phyloP scores from a whole-genome alignment of 2,113 vertebrate genomes.

The Sinocyclocheilus maitianheensis region DNA sequence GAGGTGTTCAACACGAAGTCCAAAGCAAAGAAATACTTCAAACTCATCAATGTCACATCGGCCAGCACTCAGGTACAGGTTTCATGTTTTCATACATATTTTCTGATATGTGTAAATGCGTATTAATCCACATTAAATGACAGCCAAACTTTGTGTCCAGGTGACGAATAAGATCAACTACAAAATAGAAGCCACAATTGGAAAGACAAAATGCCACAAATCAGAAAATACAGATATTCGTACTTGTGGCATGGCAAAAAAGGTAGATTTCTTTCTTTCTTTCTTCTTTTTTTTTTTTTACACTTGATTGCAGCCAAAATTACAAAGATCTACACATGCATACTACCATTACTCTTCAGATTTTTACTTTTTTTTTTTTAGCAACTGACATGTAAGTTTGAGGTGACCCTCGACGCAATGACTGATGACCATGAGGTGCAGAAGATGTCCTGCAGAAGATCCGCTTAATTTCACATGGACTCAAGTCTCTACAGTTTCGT shows the following conservation, averaged over 20 bases:
- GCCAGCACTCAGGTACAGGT: conserved; percentile 53
- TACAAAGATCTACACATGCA: background rate
- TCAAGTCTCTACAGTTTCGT: background rate
- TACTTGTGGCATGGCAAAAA: conserved; percentile 52
- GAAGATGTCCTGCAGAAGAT: conserved; percentile 47
- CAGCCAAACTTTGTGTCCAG: conserved; percentile 30
- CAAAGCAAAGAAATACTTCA: conserved; percentile 57
- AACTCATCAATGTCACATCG: conserved; percentile 55
- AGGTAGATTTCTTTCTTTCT: conserved; percentile 46
- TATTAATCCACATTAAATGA: background rate
- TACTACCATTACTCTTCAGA: background rate
- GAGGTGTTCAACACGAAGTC: conserved; percentile 53
- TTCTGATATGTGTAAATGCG: background rate
- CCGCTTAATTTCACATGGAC: background rate
- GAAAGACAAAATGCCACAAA: conserved; percentile 61
- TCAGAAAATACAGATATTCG: conserved; percentile 39
- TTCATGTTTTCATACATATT: background rate
- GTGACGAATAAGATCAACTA: conserved; percentile 56
- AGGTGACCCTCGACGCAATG: conserved; percentile 56
- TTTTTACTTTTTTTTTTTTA: conserved; percentile 44
- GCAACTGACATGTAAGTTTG: conserved; percentile 65
- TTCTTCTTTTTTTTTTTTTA: background rate
- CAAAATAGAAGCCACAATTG: conserved; percentile 51
- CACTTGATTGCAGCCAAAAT: background rate
- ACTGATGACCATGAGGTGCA: conserved; percentile 36